Evolutionary conservation across 2,888 invertebrate genomes (phyloP), one percentile per base, ranked within the genome.

Genomic region (Eucriotettix oculatus): DNA sequence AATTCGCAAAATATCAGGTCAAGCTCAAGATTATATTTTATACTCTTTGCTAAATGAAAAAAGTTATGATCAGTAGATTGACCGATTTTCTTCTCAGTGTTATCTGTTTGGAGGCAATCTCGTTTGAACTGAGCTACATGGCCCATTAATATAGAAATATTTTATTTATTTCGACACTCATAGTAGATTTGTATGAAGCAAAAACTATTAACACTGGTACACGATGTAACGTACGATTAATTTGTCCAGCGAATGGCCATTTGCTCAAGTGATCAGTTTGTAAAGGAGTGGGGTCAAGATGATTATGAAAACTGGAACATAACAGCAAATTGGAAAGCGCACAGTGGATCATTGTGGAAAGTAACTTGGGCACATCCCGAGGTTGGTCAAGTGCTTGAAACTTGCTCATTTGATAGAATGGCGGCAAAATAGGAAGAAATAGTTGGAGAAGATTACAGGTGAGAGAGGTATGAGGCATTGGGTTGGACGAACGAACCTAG

Each of bases 321-420:
- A 66, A 89, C 93, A 0, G 90, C 91, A 0, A 90, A 86, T 67
- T 97, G 96, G 95, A 97, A 96, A 75, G 96, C 94, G 0, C 98
- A 99, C 72, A 92, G 92, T 68, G 98, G 98, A 0, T 95, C 96
- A 0, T 95, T 99, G 16, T 98, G 97, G 97, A 92, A 97, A 72
- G 91, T 97, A 1, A 88, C 89, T 0, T 99, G 99, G 98, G 97
- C 98, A 0, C 97, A 99, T 79, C 98, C 99, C 0, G 98, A 99
- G 74, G 99, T 96, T 74, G 99, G 99, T 0, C 97, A 98, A 74
- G 93, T 99, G n/a, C 78, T 99, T 42, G 98, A 97, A 3, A 97
- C 98, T 1, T 98, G 98, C 73, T 97, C 97, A 0, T 98, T 97
- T 75, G 99, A 99, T 71, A 82, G 98, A 65, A 96, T 97, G 16